Evolutionary conservation across 2,797 vertebrate genomes (phyloP).

Genomic region (Potorous gilbertii): DNA sequence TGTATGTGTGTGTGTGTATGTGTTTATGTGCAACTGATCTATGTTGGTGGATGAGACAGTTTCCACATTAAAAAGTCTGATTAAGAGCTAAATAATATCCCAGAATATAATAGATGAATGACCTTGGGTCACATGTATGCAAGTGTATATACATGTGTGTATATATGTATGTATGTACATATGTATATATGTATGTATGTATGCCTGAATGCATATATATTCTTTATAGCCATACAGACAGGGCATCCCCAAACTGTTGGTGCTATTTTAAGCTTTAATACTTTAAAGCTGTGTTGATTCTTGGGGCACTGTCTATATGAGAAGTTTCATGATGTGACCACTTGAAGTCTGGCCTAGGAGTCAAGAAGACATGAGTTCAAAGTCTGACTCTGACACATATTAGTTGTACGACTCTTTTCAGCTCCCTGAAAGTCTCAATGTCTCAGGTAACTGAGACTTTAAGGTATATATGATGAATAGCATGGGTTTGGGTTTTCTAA

Average conservation of each 20-base stretch:
- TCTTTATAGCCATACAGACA: neutral
- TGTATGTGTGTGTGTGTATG: neutral
- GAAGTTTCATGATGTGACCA: neutral
- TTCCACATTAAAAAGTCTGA: neutral
- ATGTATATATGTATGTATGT: no score
- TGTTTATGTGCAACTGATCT: neutral
- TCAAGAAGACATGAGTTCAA: neutral
- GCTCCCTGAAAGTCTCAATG: neutral
- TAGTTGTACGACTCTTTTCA: neutral
- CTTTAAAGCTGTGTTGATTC: neutral
- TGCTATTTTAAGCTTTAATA: neutral
- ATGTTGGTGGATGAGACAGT: neutral
- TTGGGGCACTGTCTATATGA: neutral
- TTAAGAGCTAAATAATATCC: neutral
- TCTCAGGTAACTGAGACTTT: neutral
- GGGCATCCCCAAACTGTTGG: neutral
- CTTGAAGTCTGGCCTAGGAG: neutral
- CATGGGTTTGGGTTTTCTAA: neutral
- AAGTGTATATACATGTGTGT: no score
- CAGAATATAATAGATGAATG: neutral
- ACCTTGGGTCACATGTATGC: neutral
- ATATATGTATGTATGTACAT: no score
- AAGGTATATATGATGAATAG: neutral
- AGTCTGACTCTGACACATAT: neutral
- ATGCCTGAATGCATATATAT: neutral